phyloP scores from a whole-genome alignment of 2,888 invertebrate species.

The Drosophila trichaetosa region DNA sequence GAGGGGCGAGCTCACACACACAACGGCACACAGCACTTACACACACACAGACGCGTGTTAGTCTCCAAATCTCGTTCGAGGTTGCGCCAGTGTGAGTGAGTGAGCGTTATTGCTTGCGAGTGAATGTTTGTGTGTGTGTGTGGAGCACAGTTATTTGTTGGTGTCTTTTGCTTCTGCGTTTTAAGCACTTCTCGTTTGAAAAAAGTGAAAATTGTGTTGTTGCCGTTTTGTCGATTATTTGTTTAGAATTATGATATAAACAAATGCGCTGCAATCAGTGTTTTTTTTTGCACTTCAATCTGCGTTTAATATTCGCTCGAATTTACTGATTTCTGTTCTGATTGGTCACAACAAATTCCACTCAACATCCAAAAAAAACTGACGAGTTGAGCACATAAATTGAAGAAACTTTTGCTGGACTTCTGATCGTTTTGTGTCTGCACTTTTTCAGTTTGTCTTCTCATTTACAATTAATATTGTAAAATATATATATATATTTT shows the following conservation, averaged over 20 bases:
- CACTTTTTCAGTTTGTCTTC: slow-evolving; percentile 12
- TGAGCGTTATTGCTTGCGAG: slow-evolving; percentile 36
- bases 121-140: slow-evolving; percentile 20
- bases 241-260: slow-evolving; percentile 72
- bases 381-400: slow-evolving; percentile 38
- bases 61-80: slow-evolving; percentile 59
- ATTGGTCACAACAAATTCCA: slow-evolving; percentile 30
- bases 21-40: slow-evolving; percentile 9
- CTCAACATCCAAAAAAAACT: slow-evolving; percentile 49
- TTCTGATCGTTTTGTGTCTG: slow-evolving; percentile 6
- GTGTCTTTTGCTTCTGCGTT: slow-evolving; percentile 42
- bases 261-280: slow-evolving; percentile 41
- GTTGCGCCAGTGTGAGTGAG: slow-evolving; percentile 24
- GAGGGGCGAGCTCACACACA: slow-evolving; percentile 44
- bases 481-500: slow-evolving; percentile 6
- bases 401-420: slow-evolving; percentile 8
- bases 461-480: slow-evolving; percentile 34
- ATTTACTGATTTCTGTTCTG: slow-evolving; percentile 8
- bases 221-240: slow-evolving; percentile 53
- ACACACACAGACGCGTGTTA: slow-evolving; percentile 25
- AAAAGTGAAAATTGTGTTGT: slow-evolving; percentile 64
- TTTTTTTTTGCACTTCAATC: slow-evolving; percentile 37
- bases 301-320: not conserved
- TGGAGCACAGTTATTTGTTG: slow-evolving; percentile 44
- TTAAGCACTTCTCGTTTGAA: slow-evolving; percentile 45